Evolutionary conservation across 2,888 invertebrate species (phyloP), one percentile per base, ranked within the genome.

Genomic region (Drosophila pullipes): DNA sequence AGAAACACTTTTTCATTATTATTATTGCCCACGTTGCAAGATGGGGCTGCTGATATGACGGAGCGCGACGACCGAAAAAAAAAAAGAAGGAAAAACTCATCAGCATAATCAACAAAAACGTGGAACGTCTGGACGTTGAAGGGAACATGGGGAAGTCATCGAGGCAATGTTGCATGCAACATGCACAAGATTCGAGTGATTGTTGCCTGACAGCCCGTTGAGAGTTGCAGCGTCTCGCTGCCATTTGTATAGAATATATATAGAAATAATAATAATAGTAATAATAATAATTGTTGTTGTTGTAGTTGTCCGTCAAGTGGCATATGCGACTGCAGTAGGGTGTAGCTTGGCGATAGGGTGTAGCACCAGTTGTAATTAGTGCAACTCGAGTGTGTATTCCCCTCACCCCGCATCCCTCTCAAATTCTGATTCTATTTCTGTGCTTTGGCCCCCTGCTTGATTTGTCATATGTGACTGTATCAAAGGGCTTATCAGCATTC

Each of bases 21-120:
- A 85, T 90, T 85, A 85, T 90, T 85, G 85, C 78, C 81, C 81
- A 83, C 81, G 77, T 83, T 80, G 73, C 83, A 69, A 81, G 88
- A 88, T 85, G 82, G 82, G 82, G 63, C 67, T 74, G 78, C 60
- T 77, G 90, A 88, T 87, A 82, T 66, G 69, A 66, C 55, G 60
- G 66, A 74, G 60, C 57, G 65, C 41, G 68, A 68, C 75, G 85
- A 78, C 73, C 67, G 76, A 82, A 73, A 83, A 57, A 57, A 69
- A 72, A 13, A 44, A 7, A 22, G 22, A 25, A 47, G 47, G 25
- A 47, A 64, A 57, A 90, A 85, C 76, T 90, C 90, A 90, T 85
- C 85, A 90, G 74, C 85, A 87, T 85, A 85, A 85, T 90, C 90
- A 85, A 85, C 76, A 69, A 72, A 64, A 59, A 66, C 47, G 54